Evolutionary conservation across 2,797 vertebrate species (phyloP).

Genomic region (Carcharodon carcharias): DNA sequence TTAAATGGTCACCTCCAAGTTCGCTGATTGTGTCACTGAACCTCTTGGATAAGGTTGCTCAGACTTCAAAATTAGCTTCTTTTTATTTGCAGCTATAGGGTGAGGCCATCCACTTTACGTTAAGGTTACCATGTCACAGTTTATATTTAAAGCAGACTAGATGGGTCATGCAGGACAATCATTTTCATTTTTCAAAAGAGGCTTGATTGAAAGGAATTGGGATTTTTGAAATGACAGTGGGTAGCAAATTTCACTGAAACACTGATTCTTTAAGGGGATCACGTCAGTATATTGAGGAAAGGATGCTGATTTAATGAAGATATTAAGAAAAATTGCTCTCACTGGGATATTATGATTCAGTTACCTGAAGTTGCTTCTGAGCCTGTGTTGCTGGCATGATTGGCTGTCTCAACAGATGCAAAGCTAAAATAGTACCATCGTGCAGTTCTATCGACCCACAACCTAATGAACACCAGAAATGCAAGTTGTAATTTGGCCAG

Average conservation of each 20-base stretch:
- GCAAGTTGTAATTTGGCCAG: background rate
- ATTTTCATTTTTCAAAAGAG: background rate
- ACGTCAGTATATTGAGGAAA: background rate
- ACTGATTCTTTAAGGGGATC: background rate
- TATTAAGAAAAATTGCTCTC: background rate
- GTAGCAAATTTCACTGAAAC: background rate
- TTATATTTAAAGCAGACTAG: background rate
- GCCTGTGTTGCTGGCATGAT: background rate
- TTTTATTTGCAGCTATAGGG: background rate
- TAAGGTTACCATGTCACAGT: background rate
- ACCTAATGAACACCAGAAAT: conserved; percentile 30
- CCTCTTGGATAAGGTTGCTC: background rate
- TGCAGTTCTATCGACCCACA: background rate
- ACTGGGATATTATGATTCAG: background rate
- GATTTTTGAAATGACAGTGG: background rate
- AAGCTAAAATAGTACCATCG: background rate
- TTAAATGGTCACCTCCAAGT: background rate
- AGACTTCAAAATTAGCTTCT: background rate
- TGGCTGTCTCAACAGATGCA: conserved; percentile 16
- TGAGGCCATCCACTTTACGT: background rate
- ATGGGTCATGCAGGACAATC: background rate
- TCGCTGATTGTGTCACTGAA: background rate
- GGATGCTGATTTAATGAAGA: conserved; percentile 1
- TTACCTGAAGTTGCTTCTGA: background rate
- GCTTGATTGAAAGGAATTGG: background rate